These are phyloP conservation scores for Taurulus bubalis DNA, from an alignment of 2,113 vertebrate genomes.

Conservation along the genomic window DNA sequence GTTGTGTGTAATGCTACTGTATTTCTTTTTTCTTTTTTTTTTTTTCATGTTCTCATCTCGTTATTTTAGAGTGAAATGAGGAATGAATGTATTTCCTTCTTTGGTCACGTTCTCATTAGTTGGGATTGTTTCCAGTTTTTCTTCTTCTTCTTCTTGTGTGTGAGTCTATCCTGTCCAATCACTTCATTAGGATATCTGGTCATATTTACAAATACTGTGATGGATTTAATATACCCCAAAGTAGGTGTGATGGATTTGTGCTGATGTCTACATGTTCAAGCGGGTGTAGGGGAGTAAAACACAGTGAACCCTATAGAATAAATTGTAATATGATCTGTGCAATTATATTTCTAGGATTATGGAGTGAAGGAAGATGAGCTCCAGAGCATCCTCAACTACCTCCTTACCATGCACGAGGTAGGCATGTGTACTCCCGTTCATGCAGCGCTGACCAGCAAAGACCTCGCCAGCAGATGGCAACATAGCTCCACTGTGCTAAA, in stretches of 20 bases:
- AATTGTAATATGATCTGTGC: not conserved
- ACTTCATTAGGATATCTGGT: not conserved
- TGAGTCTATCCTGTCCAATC: not conserved
- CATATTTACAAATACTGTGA: not conserved
- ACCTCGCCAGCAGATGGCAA: slow-evolving; percentile 80
- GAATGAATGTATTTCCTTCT: not conserved
- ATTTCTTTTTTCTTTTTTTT: not conserved
- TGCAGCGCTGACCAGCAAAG: slow-evolving; percentile 54
- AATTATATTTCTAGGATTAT: slow-evolving; percentile 87
- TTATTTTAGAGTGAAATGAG: not conserved
- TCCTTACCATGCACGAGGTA: slow-evolving; percentile 99
- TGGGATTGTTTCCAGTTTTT: not conserved
- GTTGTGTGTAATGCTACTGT: not conserved
- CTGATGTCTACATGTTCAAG: not conserved
- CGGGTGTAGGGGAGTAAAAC: not conserved
- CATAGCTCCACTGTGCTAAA: slow-evolving; percentile 21
- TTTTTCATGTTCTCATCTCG: not conserved
- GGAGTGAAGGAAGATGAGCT: slow-evolving; percentile 97
- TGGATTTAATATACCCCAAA: not conserved
- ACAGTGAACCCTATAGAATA: not conserved
- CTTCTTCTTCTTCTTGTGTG: not conserved
- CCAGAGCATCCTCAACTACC: slow-evolving; percentile 96
- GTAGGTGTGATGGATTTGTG: not conserved
- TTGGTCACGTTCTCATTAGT: not conserved
- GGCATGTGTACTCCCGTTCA: not conserved